phyloP scores from a whole-genome alignment of 2,797 vertebrate species.

The Schizopygopsis pylzovi region DNA sequence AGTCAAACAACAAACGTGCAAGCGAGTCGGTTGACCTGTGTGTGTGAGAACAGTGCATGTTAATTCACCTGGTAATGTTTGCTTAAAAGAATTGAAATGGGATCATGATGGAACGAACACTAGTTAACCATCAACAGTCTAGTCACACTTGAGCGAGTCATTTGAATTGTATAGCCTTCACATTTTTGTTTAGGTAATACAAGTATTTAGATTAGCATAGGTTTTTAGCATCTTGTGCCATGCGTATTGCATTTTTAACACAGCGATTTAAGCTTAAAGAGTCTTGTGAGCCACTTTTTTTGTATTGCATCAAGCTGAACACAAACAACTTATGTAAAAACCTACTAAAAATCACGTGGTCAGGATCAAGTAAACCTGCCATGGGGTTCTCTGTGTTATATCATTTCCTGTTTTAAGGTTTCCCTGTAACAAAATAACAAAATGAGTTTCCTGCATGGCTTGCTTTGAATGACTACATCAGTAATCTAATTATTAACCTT shows the following conservation, averaged over 20 bases:
- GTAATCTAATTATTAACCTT: too few species aligned
- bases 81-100: not conserved
- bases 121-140: not conserved
- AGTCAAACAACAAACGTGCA: not conserved
- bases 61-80: not conserved
- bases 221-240: not conserved
- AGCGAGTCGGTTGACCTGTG: not conserved
- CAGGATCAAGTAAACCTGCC: not conserved
- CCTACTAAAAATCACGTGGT: not conserved
- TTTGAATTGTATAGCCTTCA: not conserved
- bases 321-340: not conserved
- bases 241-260: not conserved
- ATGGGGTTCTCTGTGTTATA: not conserved
- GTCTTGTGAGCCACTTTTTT: not conserved
- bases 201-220: not conserved
- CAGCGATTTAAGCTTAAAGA: not conserved
- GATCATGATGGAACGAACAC: not conserved
- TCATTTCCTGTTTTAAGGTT: too few species aligned
- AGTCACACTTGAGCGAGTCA: not conserved
- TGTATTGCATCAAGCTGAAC: not conserved
- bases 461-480: not conserved
- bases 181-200: not conserved
- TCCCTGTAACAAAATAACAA: too few species aligned
- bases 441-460: too few species aligned
- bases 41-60: slow-evolving; percentile 19